Base-by-base conservation (phyloP, 2,888 invertebrate species). In the Melikaiella ostensackeni region DNA sequence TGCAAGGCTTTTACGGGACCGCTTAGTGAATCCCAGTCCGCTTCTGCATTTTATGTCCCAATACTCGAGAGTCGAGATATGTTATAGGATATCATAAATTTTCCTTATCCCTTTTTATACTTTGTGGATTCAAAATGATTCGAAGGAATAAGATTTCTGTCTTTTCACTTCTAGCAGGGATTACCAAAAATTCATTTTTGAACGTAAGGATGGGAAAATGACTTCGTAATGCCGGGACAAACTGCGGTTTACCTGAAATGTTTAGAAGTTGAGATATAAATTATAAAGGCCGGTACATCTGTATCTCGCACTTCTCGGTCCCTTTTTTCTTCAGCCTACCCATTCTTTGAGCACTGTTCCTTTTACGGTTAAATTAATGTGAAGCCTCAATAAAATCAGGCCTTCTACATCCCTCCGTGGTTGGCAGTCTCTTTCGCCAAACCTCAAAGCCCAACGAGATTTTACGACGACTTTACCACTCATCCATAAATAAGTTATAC, bases 321-420 rank as follows among this genome's bases (percentile, higher is more conserved):
- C 75, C 79, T 77, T 80, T 78, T 61, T 75, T 75, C 70, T 70
- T 66, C 46, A 27, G 30, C 33, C 70, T 70, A 50, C 63, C 75
- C 64, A 75, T 82, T 79, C 76, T 76, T 76, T 76, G 77, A 76
- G 76, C 77, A 78, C 66, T 77, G 66, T 75, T 76, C 75, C 75
- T 80, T 85, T 85, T 83, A 85, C 80, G 78, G 81, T 80, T 78
- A 84, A 85, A 84, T 84, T 83, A 84, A 84, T 82, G 84, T 79
- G 84, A 73, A 63, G 75, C 80, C 75, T 80, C 82, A 84, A 84
- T 85, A 85, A 85, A 85, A 83, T 82, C 77, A 80, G 79, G 76
- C 61, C 63, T 77, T 59, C 77, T 50, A 57, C 46, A 50, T 75
- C 73, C 77, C 75, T 76, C 62, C 57, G 70, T 77, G 77, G 59